Evolutionary conservation across 2,113 vertebrate genomes (phyloP).

Genomic region (Gopherus flavomarginatus): DNA sequence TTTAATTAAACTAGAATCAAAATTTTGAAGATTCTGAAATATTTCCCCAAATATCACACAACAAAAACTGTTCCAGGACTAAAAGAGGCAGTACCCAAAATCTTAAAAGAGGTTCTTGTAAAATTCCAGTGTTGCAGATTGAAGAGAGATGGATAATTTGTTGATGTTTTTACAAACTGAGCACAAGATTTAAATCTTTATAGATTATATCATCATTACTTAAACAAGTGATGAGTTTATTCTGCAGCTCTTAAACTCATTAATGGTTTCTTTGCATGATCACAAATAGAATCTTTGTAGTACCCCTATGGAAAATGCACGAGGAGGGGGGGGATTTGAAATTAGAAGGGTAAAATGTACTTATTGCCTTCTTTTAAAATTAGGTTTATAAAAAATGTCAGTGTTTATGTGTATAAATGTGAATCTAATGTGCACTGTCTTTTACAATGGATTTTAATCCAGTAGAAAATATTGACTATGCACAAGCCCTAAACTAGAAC

Average conservation of each 20-base stretch:
- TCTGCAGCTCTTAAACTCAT: neutral
- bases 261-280: neutral
- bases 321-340: neutral
- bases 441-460: neutral
- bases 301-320: neutral
- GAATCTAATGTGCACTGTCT: neutral
- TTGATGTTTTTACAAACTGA: slow-evolving; percentile 26
- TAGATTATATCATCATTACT: slow-evolving; percentile 57
- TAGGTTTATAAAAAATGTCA: neutral
- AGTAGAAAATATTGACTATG: neutral
- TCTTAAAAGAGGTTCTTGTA: slow-evolving; percentile 59
- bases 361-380: neutral
- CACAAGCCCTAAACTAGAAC: neutral
- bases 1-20: neutral
- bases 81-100: slow-evolving; percentile 37
- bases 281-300: neutral
- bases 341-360: neutral
- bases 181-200: slow-evolving; percentile 48
- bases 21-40: neutral
- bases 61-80: slow-evolving; percentile 5
- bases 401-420: neutral
- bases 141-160: neutral
- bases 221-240: neutral
- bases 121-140: slow-evolving; percentile 39
- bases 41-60: neutral